Percentiles rank a stretch among this genome's conserved stretches.
Conservation (phyloP, 2,797 vertebrate species). For the Anguilla anguilla region DNA sequence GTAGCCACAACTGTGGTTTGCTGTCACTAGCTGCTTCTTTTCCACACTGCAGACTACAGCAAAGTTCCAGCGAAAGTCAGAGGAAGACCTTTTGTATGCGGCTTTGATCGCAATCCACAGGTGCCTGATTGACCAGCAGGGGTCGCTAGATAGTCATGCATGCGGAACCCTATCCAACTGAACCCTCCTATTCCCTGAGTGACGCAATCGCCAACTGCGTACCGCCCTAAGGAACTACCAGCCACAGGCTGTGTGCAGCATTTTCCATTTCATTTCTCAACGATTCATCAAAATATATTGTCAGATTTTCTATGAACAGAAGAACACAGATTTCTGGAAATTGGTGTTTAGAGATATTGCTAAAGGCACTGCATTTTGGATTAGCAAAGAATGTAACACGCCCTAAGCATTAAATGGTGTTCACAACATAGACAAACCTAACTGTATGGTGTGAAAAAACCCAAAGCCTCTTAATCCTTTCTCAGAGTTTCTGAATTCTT, state of each 20-base stretch:
- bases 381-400: not conserved
- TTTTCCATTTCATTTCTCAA: not conserved
- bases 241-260: not conserved
- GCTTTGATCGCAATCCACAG: not conserved
- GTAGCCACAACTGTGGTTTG: too few species aligned
- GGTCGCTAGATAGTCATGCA: not conserved
- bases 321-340: not conserved
- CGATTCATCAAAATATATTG: too few species aligned
- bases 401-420: not conserved
- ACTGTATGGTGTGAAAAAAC: not conserved
- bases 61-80: too few species aligned
- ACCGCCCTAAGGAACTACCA: not conserved
- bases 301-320: too few species aligned
- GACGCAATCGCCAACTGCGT: not conserved
- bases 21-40: too few species aligned
- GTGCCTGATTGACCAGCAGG: not conserved
- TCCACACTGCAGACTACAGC: too few species aligned
- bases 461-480: not conserved
- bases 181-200: not conserved
- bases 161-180: not conserved
- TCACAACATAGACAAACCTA: conserved; percentile 5
- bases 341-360: not conserved
- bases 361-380: not conserved
- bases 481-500: not conserved
- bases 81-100: too few species aligned